Evolutionary conservation across 2,888 invertebrate genomes (phyloP), one percentile per base, ranked within the genome.

Genomic region (Galerucella nymphaeae): DNA sequence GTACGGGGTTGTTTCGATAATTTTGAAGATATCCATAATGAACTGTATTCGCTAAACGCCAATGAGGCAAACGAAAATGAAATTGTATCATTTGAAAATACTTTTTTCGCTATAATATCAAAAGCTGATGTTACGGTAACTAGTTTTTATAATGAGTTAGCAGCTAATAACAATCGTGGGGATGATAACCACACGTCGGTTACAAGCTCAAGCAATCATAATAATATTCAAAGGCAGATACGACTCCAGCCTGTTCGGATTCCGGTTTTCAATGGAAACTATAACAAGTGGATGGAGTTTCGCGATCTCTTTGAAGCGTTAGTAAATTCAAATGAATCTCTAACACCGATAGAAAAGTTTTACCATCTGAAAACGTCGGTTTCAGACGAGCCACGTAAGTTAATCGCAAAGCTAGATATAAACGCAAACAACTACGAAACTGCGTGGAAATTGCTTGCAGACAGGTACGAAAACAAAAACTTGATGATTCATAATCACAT

Each of bases 271-370:
- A 18, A 66, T 6, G 66, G 66, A 20, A 16, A 50, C 14, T 65
- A 53, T 65, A 57, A 66, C 16, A 20, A 41, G 14, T 75, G 68
- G 73, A 45, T 73, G 20, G 75, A 75, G 42, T 75, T 73, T 63
- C 61, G 57, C 16, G 73, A 75, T 57, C 48, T 66, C 3, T 75
- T 75, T 61, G 53, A 38, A 4, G 66, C 57, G 30, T 45, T 66
- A 30, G 13, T 66, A 10, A 38, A 66, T 66, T 8, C 18, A n/a
- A 66, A 55, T 55, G 14, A 45, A 18, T 53, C 53, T 16, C 18
- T 66, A 23, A 66, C 30, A 14, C 16, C 38, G 2, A 55, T 66
- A 11, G 55, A 68, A n/a, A 67, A 66, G 42, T 72, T 50, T 72
- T 72, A 72, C 14, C 66, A 72, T 16, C 48, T 72, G 10, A 69